Conservation (phyloP, 92 coral and sea anemone species). For the Epizoanthus stellaris region DNA sequence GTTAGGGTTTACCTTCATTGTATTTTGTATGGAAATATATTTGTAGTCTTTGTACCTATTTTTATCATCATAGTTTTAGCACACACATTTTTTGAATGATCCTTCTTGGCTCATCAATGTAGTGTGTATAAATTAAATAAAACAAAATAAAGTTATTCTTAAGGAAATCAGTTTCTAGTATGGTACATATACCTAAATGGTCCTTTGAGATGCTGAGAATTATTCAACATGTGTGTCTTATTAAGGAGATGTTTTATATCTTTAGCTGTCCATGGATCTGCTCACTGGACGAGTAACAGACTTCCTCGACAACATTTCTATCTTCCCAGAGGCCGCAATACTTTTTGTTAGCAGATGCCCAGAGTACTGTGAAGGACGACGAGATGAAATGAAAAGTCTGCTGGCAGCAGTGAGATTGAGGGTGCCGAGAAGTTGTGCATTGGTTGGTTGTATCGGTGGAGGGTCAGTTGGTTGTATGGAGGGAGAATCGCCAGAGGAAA, state of each 20-base stretch:
- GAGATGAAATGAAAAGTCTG: constrained; percentile 75
- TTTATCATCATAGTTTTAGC: no score
- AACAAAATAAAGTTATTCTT: no score
- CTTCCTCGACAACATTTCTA: constrained; percentile 74
- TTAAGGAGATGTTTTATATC: background rate
- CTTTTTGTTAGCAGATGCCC: constrained; percentile 75
- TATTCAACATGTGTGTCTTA: background rate
- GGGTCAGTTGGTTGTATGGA: constrained; percentile 86
- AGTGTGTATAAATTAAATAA: no score
- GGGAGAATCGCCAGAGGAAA: constrained; percentile 72
- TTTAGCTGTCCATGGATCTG: constrained; percentile 85
- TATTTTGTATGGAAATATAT: no score
- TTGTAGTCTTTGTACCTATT: no score
- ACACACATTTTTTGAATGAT: no score
- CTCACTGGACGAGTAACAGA: constrained; percentile 69
- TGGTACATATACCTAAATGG: no score
- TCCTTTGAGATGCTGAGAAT: no score
- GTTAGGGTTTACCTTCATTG: no score
- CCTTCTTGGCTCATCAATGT: no score
- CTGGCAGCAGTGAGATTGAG: constrained; percentile 66
- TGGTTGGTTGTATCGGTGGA: constrained; percentile 83
- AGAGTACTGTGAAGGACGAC: constrained; percentile 67
- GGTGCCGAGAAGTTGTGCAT: constrained; percentile 75
- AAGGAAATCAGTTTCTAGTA: no score
- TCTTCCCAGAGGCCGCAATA: constrained; percentile 87